Evolutionary conservation across 37 sponge, comb jelly and placozoan genomes (phyloP).

Genomic region (Hexactinellida sp.): DNA sequence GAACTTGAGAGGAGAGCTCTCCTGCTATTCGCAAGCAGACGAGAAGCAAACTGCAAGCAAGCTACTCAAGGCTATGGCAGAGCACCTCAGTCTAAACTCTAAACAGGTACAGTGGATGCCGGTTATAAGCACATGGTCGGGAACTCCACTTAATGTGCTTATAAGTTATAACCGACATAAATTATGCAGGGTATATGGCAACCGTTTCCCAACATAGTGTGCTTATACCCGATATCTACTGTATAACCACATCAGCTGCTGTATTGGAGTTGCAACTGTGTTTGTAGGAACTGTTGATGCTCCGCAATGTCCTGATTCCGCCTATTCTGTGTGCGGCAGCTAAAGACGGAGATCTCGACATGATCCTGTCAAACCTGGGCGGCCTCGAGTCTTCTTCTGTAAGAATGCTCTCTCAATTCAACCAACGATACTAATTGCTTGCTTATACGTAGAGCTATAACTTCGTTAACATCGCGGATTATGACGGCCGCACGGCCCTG

Average conservation of each 20-base stretch:
- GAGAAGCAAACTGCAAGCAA: conserved; percentile 8
- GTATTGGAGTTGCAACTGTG: neutral
- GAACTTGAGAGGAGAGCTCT: conserved; percentile 63
- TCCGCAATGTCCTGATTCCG: conserved; percentile 50
- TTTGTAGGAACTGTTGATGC: conserved; percentile 38
- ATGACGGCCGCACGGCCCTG: conserved; percentile 69
- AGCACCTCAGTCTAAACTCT: conserved; percentile 30
- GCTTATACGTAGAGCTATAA: no score
- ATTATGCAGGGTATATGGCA: no score
- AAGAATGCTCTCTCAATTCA: neutral
- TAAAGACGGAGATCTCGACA: conserved; percentile 43
- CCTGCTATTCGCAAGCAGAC: conserved; percentile 15
- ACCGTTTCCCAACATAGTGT: no score
- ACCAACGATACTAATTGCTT: no score
- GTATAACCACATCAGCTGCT: no score
- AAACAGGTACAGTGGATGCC: conserved; percentile 27
- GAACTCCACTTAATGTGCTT: no score
- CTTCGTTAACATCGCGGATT: conserved; percentile 47
- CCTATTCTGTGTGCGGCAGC: conserved; percentile 72
- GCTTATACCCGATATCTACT: no score
- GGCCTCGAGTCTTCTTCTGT: neutral
- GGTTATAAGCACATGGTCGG: no score
- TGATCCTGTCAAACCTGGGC: neutral
- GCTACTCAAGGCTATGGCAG: conserved; percentile 23
- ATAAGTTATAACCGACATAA: no score